Base-by-base conservation (phyloP, 2,797 vertebrate species). In the Babyrousa celebensis region DNA sequence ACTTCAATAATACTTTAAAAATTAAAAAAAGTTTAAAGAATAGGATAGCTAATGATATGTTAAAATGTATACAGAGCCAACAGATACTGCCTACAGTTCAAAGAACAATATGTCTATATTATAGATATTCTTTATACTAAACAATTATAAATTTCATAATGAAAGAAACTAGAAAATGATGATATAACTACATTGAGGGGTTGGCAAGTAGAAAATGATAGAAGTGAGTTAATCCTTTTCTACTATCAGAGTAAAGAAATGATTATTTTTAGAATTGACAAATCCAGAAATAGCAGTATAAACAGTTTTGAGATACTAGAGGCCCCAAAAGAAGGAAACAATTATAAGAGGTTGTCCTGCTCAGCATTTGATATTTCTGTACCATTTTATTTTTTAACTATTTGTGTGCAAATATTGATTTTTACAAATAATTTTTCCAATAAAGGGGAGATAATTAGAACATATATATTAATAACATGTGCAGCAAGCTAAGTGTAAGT, bases 131-230 rank as follows among this genome's bases (percentile, higher is more conserved):
- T n/a, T 80, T 52, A 65, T 83, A 71, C 27, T 21, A 25, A 60
- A 21, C 15, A 52, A 18, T 79, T 77, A 91, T 16, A 91, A 89
- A 94, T 75, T n/a, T 79, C 54, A 78, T 71, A 27, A 74, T 21
- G 20, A 75, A 82, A 89, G 29, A 58, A 91, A 70, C 43, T 40
- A 62, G 25, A 67, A 85, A 52, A 68, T 18, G 27, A 83, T 84
- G 36, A 56, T 20, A 65, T 23, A 91, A n/a, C 16, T 54, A 12
- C 1, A 9, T 1, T 63, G 10, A 11, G 23, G 25, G 65, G 36
- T 48, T 17, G 21, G 8, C 7, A 80, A 52, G 6, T 48, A 62
- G 52, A 85, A 52, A 86, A 65, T 80, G 36, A 79, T 9, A 43
- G 58, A 68, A 43, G 16, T 58, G 7, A 82, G 6, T 40, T 84